Evolutionary conservation across 2,113 vertebrate genomes (phyloP).

Genomic region (Ailurus styani): DNA sequence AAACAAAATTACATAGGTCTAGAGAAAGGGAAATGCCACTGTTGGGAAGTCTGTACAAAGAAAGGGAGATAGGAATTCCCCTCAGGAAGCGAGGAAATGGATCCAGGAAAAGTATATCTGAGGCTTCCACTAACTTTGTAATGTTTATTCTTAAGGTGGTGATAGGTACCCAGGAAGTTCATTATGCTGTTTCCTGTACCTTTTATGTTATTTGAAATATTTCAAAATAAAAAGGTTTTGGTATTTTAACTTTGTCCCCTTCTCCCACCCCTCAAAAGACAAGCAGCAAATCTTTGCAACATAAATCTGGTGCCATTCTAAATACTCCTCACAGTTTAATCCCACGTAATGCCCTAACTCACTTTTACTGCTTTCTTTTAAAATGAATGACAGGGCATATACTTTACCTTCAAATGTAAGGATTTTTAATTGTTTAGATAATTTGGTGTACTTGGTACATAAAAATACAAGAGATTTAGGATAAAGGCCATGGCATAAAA

Average conservation of each 20-base stretch:
- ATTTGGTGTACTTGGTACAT: background rate
- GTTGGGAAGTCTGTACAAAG: background rate
- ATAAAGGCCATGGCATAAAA: background rate
- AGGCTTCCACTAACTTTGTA: background rate
- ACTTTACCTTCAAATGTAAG: background rate
- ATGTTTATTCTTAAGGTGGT: background rate
- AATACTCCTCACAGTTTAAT: background rate
- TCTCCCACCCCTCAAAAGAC: background rate
- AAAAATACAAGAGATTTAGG: background rate
- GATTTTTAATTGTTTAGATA: conserved; percentile 2
- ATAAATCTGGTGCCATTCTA: background rate
- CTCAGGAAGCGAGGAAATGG: background rate
- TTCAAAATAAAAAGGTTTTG: background rate
- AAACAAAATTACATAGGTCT: background rate
- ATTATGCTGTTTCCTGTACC: background rate
- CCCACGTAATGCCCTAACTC: background rate
- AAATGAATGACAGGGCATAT: background rate
- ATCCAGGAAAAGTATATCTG: background rate
- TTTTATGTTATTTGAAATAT: background rate
- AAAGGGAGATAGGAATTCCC: background rate
- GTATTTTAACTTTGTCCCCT: background rate
- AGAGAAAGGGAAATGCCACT: background rate
- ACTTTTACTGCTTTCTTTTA: conserved; percentile 13
- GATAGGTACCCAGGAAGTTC: background rate
- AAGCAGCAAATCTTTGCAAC: background rate